These are phyloP conservation scores for Laothoe populi DNA, from an alignment of 2,888 invertebrate species.

Conservation along the genomic window DNA sequence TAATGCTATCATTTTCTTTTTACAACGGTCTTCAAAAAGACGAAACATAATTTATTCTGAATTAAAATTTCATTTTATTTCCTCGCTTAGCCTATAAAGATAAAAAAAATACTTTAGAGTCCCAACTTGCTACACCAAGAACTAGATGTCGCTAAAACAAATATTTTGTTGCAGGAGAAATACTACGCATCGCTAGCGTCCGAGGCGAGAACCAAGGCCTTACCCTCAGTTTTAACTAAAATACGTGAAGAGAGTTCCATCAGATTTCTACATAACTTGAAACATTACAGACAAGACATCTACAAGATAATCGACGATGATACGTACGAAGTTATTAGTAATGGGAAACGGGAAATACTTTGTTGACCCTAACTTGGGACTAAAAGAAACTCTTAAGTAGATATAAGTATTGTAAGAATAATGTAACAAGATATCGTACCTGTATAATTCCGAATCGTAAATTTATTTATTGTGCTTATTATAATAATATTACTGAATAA, in stretches of 20 bases:
- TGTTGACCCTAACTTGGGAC: conserved; percentile 60
- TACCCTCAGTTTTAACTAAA: conserved; percentile 88
- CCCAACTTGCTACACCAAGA: background rate
- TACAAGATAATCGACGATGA: conserved; percentile 88
- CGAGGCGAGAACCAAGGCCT: conserved; percentile 84
- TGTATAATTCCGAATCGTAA: background rate
- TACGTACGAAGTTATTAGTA: conserved; percentile 81
- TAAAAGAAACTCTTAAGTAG: conserved; percentile 36
- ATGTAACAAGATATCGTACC: background rate
- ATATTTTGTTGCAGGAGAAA: conserved; percentile 75
- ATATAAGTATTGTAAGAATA: background rate
- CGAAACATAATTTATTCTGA: too few species aligned
- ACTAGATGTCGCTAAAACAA: background rate
- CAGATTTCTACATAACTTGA: conserved; percentile 86
- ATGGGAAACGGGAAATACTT: conserved; percentile 72
- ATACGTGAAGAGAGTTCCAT: conserved; percentile 88
- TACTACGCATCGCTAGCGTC: conserved; percentile 89
- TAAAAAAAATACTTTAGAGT: too few species aligned
- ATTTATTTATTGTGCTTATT: conserved; percentile 12
- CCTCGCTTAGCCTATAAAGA: too few species aligned
- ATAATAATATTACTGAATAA: conserved; percentile 16
- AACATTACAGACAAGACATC: conserved; percentile 87
- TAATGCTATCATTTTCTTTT: too few species aligned
- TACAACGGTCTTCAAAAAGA: too few species aligned
- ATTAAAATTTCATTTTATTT: too few species aligned